A percentile compares a stretch with the other conserved stretches of the same genome.
Conservation (phyloP, 64 coral and sea anemone species). For the Stylophora pistillata region DNA sequence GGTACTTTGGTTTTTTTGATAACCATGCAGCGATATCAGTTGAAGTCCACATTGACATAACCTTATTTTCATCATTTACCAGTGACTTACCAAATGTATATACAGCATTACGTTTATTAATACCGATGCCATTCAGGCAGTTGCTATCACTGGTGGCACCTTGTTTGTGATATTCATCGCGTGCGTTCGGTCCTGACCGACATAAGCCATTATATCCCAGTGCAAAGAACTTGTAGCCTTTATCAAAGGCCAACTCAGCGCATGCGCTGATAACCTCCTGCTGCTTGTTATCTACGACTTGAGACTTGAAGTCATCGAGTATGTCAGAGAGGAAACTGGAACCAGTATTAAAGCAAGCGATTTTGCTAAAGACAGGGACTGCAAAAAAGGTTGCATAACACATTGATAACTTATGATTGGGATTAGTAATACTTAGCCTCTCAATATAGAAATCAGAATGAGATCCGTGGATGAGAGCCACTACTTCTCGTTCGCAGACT, state of each 20-base stretch:
- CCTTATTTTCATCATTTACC: too few relatives aligned
- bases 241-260: conserved; percentile 2
- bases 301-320: background rate
- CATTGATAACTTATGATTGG: too few relatives aligned
- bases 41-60: too few relatives aligned
- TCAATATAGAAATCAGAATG: too few relatives aligned
- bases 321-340: background rate
- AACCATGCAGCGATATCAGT: too few relatives aligned
- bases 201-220: conserved; percentile 37
- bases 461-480: too few relatives aligned
- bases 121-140: conserved; percentile 14
- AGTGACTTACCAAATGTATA: conserved; percentile 24
- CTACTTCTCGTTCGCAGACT: too few relatives aligned
- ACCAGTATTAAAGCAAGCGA: background rate
- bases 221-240: conserved; percentile 39
- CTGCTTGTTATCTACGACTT: background rate
- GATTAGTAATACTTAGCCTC: too few relatives aligned
- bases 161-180: background rate
- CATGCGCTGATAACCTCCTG: background rate
- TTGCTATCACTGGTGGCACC: background rate
- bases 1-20: too few relatives aligned
- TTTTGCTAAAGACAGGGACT: conserved; percentile 9
- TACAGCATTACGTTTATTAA: background rate
- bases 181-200: background rate
- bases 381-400: background rate